Evolutionary conservation across 2,797 vertebrate genomes (phyloP), one percentile per base, ranked within the genome.

Genomic region (Holocentrus rufus): DNA sequence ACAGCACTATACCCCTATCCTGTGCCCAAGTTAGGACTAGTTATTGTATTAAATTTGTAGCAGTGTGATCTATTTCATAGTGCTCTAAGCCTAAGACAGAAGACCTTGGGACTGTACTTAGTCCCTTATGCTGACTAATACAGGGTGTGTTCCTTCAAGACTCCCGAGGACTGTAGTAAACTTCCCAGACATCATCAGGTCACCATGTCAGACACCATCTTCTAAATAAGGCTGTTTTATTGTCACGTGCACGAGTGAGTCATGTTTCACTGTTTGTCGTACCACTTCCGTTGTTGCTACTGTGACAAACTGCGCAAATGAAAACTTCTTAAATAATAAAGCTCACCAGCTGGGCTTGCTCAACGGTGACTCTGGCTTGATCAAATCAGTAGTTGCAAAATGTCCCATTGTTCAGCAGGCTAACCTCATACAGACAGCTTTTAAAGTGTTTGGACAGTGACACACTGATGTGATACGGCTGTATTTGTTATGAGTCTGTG

Each of bases 201-300:
- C 39, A 13, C 72, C 31, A 1, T n/a, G 44, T 56, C 59, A 30
- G 34, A 36, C 3, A 31, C 44, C 36, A 52, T 36, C 25, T 36
- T 36, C 34, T 36, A 36, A 36, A 36, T 36, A 44, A 65, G 17
- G 8, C 2, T 14, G 34, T 20, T 64, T 55, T 73, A n/a, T 34
- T 50, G 39, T 65, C 11, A 64, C 44, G 50, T 53, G 61, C 27
- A 44, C 22, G 4, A 50, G 13, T 71, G 53, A 59, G 58, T 65
- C 46, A 56, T 57, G 2, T 1, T 53, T n/a, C 44, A 7, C 20
- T 36, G 22, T 56, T 27, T 13, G 44, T 46, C 44, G 13, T 46
- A 14, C 15, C 53, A 36, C 0, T 2, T 8, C 8, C 36, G n/a
- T 27, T 20, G 27, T 15, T 11, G 13, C 11, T 46, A 46, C 15